Percentiles rank a stretch among this genome's conserved stretches.
phyloP scores from a whole-genome alignment of 2,888 invertebrate genomes.

The Caenorhabditis imperialis region DNA sequence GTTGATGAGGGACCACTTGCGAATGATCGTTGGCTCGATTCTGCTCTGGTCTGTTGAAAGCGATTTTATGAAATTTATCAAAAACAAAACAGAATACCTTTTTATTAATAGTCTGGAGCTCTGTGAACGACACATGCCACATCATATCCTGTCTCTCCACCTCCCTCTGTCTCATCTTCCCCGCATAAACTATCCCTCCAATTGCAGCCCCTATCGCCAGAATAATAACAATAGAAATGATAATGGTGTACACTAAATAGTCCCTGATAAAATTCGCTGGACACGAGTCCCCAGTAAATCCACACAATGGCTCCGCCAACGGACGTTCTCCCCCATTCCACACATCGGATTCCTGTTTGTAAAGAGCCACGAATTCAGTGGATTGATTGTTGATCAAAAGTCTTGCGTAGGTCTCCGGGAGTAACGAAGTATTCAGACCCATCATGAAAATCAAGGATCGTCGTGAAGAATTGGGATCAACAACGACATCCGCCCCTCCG shows the following conservation, averaged over 20 bases:
- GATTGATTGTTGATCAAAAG: slow-evolving; percentile 46
- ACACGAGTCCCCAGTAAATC: slow-evolving; percentile 57
- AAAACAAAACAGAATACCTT: too few relatives aligned
- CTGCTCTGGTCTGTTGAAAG: slow-evolving; percentile 16
- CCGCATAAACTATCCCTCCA: slow-evolving; percentile 45
- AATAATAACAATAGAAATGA: slow-evolving; percentile 43
- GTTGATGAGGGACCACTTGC: slow-evolving; percentile 61
- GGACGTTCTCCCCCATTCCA: slow-evolving; percentile 52
- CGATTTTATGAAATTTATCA: not conserved
- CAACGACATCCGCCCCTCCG: slow-evolving; percentile 36
- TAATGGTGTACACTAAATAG: slow-evolving; percentile 56
- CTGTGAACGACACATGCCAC: slow-evolving; percentile 57
- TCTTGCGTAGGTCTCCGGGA: slow-evolving; percentile 35
- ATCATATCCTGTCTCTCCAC: slow-evolving; percentile 51
- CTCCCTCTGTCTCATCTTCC: slow-evolving; percentile 49
- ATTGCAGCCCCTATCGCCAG: slow-evolving; percentile 36
- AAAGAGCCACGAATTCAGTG: slow-evolving; percentile 15
- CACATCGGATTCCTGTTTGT: slow-evolving; percentile 23
- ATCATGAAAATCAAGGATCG: slow-evolving; percentile 46
- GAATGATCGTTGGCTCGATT: slow-evolving; percentile 55
- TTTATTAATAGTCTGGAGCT: slow-evolving; percentile 21
- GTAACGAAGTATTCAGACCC: slow-evolving; percentile 39
- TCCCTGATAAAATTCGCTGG: slow-evolving; percentile 54
- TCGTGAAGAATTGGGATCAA: slow-evolving; percentile 41
- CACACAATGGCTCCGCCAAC: slow-evolving; percentile 46